These are phyloP conservation scores for Spisula solida DNA, from an alignment of 2,888 invertebrate genomes.

Conservation along the genomic window DNA sequence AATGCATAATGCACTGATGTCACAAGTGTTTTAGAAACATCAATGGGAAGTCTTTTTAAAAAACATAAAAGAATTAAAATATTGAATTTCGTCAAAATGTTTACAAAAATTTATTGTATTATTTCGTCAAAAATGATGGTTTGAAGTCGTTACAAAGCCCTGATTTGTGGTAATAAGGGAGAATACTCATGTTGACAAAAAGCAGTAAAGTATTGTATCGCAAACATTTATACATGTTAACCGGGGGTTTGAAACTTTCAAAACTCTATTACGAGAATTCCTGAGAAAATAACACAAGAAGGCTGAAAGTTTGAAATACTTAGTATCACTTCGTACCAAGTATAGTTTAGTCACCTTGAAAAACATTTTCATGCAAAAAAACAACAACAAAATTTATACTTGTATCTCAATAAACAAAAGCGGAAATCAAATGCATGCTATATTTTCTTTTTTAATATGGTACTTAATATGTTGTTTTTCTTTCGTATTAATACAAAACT, in stretches of 20 bases:
- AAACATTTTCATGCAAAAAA: constrained; percentile 17
- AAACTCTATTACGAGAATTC: background rate
- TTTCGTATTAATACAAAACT: background rate
- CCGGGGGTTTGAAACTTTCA: background rate
- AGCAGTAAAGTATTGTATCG: constrained; percentile 24
- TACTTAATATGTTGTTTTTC: background rate
- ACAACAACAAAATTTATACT: background rate
- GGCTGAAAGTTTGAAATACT: constrained; percentile 16
- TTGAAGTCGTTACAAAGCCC: background rate
- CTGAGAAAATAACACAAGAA: background rate
- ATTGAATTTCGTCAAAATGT: too few relatives aligned
- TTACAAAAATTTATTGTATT: too few relatives aligned
- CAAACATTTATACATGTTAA: background rate
- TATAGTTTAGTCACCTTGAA: background rate
- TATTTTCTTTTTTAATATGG: background rate
- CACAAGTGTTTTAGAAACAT: too few relatives aligned
- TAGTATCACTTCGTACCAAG: background rate
- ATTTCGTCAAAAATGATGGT: too few relatives aligned
- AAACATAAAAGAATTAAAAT: too few relatives aligned
- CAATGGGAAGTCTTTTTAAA: too few relatives aligned
- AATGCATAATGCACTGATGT: background rate
- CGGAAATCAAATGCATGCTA: constrained; percentile 8
- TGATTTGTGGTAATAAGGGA: constrained; percentile 15
- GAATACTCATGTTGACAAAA: constrained; percentile 15
- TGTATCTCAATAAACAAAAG: background rate